A percentile compares a stretch with the other conserved stretches of the same genome.
Conservation (phyloP, 2,888 invertebrate genomes). For the Phortica magna region DNA sequence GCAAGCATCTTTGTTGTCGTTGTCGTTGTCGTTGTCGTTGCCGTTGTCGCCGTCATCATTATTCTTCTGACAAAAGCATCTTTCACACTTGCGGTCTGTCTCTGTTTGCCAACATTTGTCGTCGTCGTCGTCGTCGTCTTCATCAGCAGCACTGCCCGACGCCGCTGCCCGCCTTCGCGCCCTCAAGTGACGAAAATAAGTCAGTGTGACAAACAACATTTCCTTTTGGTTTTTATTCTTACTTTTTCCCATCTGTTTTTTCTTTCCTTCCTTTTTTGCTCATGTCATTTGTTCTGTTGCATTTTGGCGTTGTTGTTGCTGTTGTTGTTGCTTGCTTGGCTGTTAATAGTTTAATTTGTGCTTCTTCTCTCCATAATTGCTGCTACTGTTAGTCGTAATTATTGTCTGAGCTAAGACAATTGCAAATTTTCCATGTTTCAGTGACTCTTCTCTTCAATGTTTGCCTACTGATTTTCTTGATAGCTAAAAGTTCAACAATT, state of each 20-base stretch:
- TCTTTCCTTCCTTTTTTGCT: background rate
- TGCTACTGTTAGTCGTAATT: background rate
- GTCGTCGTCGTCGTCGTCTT: constrained; percentile 23
- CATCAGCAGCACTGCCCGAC: too few species aligned
- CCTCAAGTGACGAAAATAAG: constrained; percentile 68
- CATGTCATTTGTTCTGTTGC: constrained; percentile 28
- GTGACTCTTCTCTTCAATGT: constrained; percentile 3
- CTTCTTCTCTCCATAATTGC: background rate
- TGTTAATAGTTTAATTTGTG: constrained; percentile 21
- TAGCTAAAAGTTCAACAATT: too few species aligned
- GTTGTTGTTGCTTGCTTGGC: constrained; percentile 34
- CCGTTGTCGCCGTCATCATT: background rate
- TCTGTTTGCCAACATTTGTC: background rate
- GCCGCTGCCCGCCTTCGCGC: too few species aligned
- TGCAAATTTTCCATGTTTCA: background rate
- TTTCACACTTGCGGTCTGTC: constrained; percentile 3
- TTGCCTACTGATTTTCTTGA: constrained; percentile 54
- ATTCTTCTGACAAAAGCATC: background rate
- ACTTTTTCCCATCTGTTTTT: background rate
- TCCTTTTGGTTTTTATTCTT: constrained; percentile 43
- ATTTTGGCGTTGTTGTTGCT: constrained; percentile 47
- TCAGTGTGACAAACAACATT: constrained; percentile 70
- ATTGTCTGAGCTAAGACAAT: background rate
- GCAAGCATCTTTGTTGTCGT: too few species aligned
- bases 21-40: too few species aligned